Evolutionary conservation across 2,888 invertebrate genomes (phyloP).

Genomic region (Hydropsyche betteni): DNA sequence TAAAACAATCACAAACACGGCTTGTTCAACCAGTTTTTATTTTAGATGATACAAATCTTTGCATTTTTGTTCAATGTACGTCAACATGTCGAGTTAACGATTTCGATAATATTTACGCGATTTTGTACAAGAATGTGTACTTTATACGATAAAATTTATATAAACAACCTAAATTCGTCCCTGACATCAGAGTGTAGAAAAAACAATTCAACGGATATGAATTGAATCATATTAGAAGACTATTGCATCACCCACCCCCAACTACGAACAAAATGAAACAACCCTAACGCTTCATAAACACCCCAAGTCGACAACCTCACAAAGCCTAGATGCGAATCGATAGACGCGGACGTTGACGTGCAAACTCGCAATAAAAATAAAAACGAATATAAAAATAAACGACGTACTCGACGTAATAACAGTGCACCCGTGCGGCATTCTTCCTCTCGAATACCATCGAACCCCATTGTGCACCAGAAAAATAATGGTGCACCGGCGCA

Average conservation of each 20-base stretch:
- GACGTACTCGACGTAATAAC: not conserved
- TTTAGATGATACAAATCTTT: constrained; percentile 2
- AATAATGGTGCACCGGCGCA: constrained; percentile 18
- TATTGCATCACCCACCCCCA: no score
- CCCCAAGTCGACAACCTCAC: not conserved
- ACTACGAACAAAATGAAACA: no score
- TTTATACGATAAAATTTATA: not conserved
- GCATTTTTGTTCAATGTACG: constrained; percentile 14
- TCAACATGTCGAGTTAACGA: not conserved
- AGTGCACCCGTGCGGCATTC: constrained; percentile 15
- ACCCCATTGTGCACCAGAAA: constrained; percentile 20
- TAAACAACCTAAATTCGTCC: no score
- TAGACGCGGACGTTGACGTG: constrained; percentile 17
- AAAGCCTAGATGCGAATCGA: constrained; percentile 22
- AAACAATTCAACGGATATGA: not conserved
- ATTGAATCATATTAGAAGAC: no score
- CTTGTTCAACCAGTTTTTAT: not conserved
- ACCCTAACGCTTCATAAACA: no score
- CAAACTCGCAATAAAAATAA: constrained; percentile 20
- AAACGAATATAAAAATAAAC: constrained; percentile 19
- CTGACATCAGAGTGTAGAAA: not conserved
- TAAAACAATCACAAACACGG: not conserved
- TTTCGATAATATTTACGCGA: constrained; percentile 23
- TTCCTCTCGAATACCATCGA: constrained; percentile 37
- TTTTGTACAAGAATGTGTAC: not conserved